Base-by-base conservation (phyloP, 2,797 vertebrate genomes). In the Gouania willdenowi region DNA sequence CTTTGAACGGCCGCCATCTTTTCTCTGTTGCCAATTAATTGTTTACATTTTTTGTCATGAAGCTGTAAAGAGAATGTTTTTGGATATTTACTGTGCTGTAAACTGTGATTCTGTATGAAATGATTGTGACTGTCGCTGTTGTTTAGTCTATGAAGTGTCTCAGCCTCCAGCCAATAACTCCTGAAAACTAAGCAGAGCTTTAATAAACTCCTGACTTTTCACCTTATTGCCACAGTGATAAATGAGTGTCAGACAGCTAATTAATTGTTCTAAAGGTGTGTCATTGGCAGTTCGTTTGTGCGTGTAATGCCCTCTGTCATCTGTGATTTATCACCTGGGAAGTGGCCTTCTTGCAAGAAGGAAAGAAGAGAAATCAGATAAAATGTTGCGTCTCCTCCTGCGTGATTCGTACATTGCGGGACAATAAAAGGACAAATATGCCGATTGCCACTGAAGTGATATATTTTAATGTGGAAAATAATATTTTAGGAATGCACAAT, bases 151-250 rank as follows among this genome's bases (percentile, higher is more conserved):
- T 77, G 53, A 64, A 52, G 69, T 82, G 54, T 73, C 49, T 53
- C 37, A 45, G 66, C 54, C 45, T 66, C 30, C 70, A 64, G 53
- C 53, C 50, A 42, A 14, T 9, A 63, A 63, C 74, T 67, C 66
- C 72, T 58, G 23, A 59, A 61, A 75, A 72, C 74, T 43, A 75
- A 74, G 72, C 46, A 6, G 71, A 70, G 77, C 81, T 82, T 79
- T 88, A 90, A 90, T 90, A 89, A 90, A 89, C 85, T 83, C 83
- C 85, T 82, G 85, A 84, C 83, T 87, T 85, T 86, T 87, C 84
- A 86, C 83, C 85, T 84, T 80, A 86, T 87, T 87, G 76, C 66
- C 6, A 55, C 64, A 40, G 43, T 87, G 83, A 88, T 88, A 71
- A 86, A 86, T 86, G 87, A 83, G 75, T 82, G 84, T 83, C 71